Percentiles rank a stretch among this genome's conserved stretches.
These are phyloP conservation scores for Trichacis sp. DNA, from an alignment of 2,888 invertebrate genomes.

Conservation along the genomic window DNA sequence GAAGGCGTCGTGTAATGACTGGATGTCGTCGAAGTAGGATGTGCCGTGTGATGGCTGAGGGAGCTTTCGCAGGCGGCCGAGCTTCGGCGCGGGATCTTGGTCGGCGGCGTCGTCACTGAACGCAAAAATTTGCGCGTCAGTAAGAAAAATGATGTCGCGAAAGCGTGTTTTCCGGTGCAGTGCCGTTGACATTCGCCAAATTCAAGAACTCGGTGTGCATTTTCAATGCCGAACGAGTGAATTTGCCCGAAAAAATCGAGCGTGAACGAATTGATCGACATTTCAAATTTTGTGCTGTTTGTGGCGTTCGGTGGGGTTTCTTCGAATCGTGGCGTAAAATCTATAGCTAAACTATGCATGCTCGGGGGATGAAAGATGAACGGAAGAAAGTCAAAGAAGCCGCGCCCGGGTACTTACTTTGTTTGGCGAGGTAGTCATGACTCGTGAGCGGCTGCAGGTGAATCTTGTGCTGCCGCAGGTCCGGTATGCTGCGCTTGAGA, in stretches of 20 bases:
- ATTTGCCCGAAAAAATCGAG: no score
- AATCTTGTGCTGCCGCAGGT: conserved; percentile 82
- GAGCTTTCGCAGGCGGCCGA: conserved; percentile 63
- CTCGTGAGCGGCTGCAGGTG: conserved; percentile 81
- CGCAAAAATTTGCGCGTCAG: conserved; percentile 7
- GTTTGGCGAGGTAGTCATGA: conserved; percentile 72
- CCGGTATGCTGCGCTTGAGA: conserved; percentile 90
- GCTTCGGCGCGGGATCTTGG: conserved; percentile 60
- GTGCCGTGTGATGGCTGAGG: conserved; percentile 56
- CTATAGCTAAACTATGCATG: conserved; percentile 31
- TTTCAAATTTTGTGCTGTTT: neutral
- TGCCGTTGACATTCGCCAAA: neutral
- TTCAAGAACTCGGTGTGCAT: no score
- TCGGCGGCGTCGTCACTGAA: conserved; percentile 62
- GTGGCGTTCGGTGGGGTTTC: no score
- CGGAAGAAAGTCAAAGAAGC: conserved; percentile 31
- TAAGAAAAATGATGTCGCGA: conserved; percentile 20
- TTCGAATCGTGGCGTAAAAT: conserved; percentile 12
- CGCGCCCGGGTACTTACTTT: conserved; percentile 57
- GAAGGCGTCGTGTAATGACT: conserved; percentile 69
- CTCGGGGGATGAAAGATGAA: conserved; percentile 15
- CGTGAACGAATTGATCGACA: no score
- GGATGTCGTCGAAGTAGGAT: conserved; percentile 64
- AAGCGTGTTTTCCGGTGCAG: conserved; percentile 17
- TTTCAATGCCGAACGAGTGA: no score